phyloP scores from a whole-genome alignment of 2,113 vertebrate genomes.

The Mystacornis crossleyi region DNA sequence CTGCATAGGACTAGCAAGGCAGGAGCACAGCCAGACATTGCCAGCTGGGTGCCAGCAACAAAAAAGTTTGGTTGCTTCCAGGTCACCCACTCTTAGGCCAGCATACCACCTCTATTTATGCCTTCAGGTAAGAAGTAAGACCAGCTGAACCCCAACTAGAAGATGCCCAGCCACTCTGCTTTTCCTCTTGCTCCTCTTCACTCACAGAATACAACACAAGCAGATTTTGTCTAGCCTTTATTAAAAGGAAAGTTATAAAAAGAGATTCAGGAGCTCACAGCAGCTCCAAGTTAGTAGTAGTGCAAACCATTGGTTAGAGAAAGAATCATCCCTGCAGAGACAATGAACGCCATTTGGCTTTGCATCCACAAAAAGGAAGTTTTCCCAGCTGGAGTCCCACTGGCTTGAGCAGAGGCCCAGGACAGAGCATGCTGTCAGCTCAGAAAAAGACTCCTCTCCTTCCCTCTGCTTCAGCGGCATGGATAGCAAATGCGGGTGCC shows the following conservation, averaged over 20 bases:
- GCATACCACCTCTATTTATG: neutral
- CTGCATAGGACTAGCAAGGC: neutral
- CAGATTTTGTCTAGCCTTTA: constrained; percentile 41
- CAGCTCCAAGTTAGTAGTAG: constrained; percentile 43
- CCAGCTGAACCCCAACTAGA: neutral
- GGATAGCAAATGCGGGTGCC: neutral
- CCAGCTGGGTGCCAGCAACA: neutral
- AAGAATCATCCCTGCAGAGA: constrained; percentile 58
- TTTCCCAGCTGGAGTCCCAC: neutral
- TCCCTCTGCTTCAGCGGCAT: neutral
- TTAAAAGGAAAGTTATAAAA: constrained; percentile 71
- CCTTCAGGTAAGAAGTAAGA: neutral
- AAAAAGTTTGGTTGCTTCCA: neutral
- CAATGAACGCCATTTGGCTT: neutral
- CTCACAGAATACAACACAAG: neutral
- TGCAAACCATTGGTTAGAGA: constrained; percentile 60
- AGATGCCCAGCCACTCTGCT: neutral
- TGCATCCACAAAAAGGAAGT: neutral
- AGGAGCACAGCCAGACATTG: neutral
- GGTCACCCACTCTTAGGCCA: neutral
- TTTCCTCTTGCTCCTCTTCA: neutral
- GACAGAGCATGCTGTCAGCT: neutral
- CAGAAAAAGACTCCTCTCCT: neutral
- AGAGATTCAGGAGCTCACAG: constrained; percentile 26
- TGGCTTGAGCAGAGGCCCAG: neutral